Conservation (phyloP, 2,888 invertebrate species). For the Willowsia nigromaculata region DNA sequence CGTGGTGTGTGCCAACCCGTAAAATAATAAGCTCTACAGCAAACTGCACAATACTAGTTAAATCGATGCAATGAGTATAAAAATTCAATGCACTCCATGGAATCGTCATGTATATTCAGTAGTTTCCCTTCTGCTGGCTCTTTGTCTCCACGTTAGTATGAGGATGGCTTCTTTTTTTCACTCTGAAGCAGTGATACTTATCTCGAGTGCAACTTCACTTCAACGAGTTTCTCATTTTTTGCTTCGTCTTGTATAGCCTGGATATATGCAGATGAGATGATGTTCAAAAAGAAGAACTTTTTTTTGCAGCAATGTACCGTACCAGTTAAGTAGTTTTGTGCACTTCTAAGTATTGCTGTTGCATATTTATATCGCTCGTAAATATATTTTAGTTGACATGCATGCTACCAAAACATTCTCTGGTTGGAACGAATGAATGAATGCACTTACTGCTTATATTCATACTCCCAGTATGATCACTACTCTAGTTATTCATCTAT, state of each 20-base stretch:
- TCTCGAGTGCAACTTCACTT: constrained; percentile 8
- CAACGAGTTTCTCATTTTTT: not conserved
- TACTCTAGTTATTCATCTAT: constrained; percentile 28
- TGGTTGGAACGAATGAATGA: constrained; percentile 55
- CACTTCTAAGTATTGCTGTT: constrained; percentile 30
- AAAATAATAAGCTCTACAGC: constrained; percentile 4
- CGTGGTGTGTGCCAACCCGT: constrained; percentile 18
- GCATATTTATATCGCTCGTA: constrained; percentile 60
- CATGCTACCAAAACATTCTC: constrained; percentile 23
- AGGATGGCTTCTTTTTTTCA: not conserved
- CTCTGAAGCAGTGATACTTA: not conserved
- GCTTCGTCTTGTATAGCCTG: constrained; percentile 13
- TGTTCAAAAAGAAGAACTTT: not conserved
- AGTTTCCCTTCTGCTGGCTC: constrained; percentile 7
- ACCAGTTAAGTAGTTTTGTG: not conserved
- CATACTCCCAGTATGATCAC: not conserved
- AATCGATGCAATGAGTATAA: constrained; percentile 50
- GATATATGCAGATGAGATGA: constrained; percentile 6
- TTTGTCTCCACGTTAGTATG: not conserved
- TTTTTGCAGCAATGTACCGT: not conserved
- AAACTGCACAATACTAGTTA: not conserved
- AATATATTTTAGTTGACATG: constrained; percentile 56
- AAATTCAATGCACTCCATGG: constrained; percentile 1
- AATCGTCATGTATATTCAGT: constrained; percentile 37
- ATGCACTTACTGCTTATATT: constrained; percentile 23